Conservation (phyloP, 2,113 vertebrate species). For the Megaceryle maxima region DNA sequence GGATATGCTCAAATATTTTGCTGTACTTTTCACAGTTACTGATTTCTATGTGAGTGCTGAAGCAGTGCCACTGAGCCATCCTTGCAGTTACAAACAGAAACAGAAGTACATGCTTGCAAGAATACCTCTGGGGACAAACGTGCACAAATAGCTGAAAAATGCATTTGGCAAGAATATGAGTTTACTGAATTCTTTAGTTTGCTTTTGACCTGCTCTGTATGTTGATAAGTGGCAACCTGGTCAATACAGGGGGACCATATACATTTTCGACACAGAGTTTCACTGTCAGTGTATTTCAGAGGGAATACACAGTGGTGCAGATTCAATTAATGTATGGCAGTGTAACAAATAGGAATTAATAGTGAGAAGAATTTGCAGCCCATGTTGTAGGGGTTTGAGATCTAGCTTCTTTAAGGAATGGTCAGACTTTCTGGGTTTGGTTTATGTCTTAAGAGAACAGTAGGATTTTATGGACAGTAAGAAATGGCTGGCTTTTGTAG, state of each 20-base stretch:
- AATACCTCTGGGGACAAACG: not conserved
- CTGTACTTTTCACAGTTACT: not conserved
- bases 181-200: not conserved
- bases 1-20: not conserved
- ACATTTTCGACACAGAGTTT: not conserved
- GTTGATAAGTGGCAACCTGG: not conserved
- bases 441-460: not conserved
- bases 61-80: accelerated
- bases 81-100: not conserved
- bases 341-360: not conserved
- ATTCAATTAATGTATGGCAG: not conserved
- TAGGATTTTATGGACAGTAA: not conserved
- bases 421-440: not conserved
- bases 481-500: not conserved
- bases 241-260: accelerated
- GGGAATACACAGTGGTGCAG: not conserved
- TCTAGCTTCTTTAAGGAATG: not conserved
- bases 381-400: not conserved
- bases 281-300: not conserved
- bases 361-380: not conserved
- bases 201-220: not conserved
- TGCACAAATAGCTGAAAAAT: not conserved
- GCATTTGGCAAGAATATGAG: not conserved
- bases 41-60: not conserved
- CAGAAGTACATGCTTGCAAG: not conserved